Evolutionary conservation across 2,888 invertebrate species (phyloP), one percentile per base, ranked within the genome.

Genomic region (Euplagia quadripunctaria): DNA sequence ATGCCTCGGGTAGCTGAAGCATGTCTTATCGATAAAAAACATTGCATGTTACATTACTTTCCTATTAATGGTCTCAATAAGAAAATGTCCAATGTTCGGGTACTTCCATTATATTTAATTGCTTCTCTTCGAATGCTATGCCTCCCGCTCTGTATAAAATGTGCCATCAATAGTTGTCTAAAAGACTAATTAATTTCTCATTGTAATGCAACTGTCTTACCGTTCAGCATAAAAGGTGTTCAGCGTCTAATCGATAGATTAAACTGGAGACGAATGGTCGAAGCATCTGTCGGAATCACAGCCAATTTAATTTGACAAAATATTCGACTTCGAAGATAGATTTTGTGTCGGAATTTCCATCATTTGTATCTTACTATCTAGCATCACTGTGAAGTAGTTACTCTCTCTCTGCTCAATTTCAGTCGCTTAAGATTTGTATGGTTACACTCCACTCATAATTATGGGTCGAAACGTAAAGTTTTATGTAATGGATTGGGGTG

Each of bases 301-400:
- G 31, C 49, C 49, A 66, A 66, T 66, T 66, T 49, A 66, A 16
- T 66, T 51, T 51, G 49, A 66, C 49, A 66, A 66, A 31, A 49
- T 66, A 49, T 66, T 20, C 20, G 20, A 66, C 65, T 49, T 20
- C 11, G 4, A 20, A 31, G 31, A 51, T 51, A 31, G 66, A 51
- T 31, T 31, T 51, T 31, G 49, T 17, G 66, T 8, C 16, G 16
- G 49, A 9, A 14, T 61, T 58, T 20, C 31, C 6, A 61, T 31
- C 6, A 61, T 31, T 31, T 61, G 20, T 12, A 46, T 46, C 43
- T 46, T 46, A 61, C 14, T 12, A 12, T 61, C 11, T 14, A 20
- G 58, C 31, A n/a, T 9, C 7, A 58, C 58, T 58, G 9, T 58
- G 11, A 6, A 46, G 20, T 58, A 20, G 58, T 1, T 58, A 20